Percentiles rank a stretch among this genome's conserved stretches.
Evolutionary conservation across 2,113 vertebrate species (phyloP).

Genomic region (Electrona antarctica): DNA sequence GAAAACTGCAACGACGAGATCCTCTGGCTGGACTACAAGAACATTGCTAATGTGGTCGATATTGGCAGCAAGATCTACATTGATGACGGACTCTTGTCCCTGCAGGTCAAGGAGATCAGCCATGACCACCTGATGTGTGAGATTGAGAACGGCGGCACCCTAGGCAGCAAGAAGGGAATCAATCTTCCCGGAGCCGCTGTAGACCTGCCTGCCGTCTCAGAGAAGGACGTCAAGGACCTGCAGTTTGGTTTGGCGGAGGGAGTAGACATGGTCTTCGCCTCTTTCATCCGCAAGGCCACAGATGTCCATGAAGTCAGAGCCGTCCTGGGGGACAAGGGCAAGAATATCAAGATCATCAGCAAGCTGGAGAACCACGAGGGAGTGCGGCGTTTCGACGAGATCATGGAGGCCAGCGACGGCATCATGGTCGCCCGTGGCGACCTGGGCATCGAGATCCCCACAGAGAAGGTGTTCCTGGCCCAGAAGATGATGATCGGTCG

Average conservation of each 20-base stretch:
- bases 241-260: slow-evolving; percentile 86
- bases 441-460: slow-evolving; percentile 88
- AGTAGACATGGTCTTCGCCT: slow-evolving; percentile 89
- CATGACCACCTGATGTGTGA: slow-evolving; percentile 80
- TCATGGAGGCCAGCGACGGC: slow-evolving; percentile 89
- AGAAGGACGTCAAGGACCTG: slow-evolving; percentile 86
- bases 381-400: slow-evolving; percentile 89
- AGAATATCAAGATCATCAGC: slow-evolving; percentile 92
- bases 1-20: slow-evolving; percentile 83
- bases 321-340: slow-evolving; percentile 86
- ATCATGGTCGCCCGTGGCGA: slow-evolving; percentile 93
- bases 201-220: slow-evolving; percentile 85
- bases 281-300: slow-evolving; percentile 87
- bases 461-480: slow-evolving; percentile 88
- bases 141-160: slow-evolving; percentile 83
- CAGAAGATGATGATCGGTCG: slow-evolving; percentile 94
- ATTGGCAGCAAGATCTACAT: slow-evolving; percentile 86
- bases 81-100: slow-evolving; percentile 88
- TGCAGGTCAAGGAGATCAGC: slow-evolving; percentile 85
- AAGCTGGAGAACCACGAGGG: slow-evolving; percentile 91
- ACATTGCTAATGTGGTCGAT: slow-evolving; percentile 54
- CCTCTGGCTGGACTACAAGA: slow-evolving; percentile 80
- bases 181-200: slow-evolving; percentile 86
- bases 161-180: slow-evolving; percentile 90
- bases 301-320: slow-evolving; percentile 86